Conservation (phyloP, 2,888 invertebrate species). For the Belgica antarctica region DNA sequence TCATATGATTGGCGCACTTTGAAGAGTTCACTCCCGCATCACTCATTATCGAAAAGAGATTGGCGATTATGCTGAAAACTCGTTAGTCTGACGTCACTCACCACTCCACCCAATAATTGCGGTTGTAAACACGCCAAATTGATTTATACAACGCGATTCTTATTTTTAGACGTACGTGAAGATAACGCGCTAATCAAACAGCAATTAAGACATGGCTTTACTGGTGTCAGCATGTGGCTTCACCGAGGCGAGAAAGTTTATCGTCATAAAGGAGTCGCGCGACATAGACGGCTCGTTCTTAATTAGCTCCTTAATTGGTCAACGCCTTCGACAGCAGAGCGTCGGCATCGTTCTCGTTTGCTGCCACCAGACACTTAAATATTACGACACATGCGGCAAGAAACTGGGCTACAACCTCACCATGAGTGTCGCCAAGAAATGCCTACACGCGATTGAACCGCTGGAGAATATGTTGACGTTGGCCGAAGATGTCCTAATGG, state of each 20-base stretch:
- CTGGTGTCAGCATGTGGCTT: slow-evolving; percentile 65
- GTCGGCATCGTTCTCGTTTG: slow-evolving; percentile 63
- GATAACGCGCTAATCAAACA: slow-evolving; percentile 39
- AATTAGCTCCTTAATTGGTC: slow-evolving; percentile 64
- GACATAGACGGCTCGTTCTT: slow-evolving; percentile 72
- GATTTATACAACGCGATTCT: slow-evolving; percentile 40
- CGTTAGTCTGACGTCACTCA: background rate
- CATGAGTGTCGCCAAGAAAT: slow-evolving; percentile 56
- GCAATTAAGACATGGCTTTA: slow-evolving; percentile 58
- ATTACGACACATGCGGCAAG: slow-evolving; percentile 72
- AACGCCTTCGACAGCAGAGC: slow-evolving; percentile 61
- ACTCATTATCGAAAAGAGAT: background rate
- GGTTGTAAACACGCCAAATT: background rate
- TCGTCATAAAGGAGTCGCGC: slow-evolving; percentile 68
- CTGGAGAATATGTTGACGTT: slow-evolving; percentile 56
- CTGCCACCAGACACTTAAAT: slow-evolving; percentile 68
- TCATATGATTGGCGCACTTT: slow-evolving; percentile 15
- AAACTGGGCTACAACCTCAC: slow-evolving; percentile 71
- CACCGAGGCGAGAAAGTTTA: slow-evolving; percentile 59
- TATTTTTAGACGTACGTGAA: slow-evolving; percentile 40
- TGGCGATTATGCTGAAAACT: background rate
- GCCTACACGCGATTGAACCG: slow-evolving; percentile 59
- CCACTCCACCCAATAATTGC: slow-evolving; percentile 34
- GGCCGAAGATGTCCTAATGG: slow-evolving; percentile 52
- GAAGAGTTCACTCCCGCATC: background rate